Evolutionary conservation across 2,113 vertebrate genomes (phyloP), one percentile per base, ranked within the genome.

Genomic region (Podiceps cristatus): DNA sequence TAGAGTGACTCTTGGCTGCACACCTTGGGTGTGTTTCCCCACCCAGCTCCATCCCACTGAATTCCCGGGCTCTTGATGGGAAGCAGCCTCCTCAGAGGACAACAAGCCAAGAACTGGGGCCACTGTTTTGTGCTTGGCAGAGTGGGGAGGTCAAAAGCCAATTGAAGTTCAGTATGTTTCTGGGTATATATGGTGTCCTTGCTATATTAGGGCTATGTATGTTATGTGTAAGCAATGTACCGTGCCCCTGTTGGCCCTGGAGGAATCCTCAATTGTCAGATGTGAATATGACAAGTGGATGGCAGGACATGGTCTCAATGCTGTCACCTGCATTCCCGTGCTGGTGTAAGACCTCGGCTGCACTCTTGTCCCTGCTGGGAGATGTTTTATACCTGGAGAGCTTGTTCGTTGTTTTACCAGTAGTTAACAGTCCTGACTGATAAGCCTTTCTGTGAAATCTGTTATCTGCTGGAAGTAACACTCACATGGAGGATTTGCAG

Each of bases 401-500:
- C 20, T 42, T 17, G 22, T 73, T 86, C 8, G 3, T 90, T 71
- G 59, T 73, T 95, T 90, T 37, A 53, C 29, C 56, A 37, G 64
- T 23, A 44, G 40, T 50, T 74, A 88, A 13, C 60, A 63, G 58
- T 33, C 28, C 47, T 96, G 86, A 33, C 80, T 60, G 45, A 84
- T 60, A 13, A 3, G 5, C 66, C 73, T 86, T n/a, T 55, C 72
- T 88, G 64, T 56, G 85, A 86, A 83, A 93, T 88, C 91, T 92
- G 60, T 91, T 93, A 85, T 37, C 86, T 71, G 83, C 77, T 95
- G 71, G 89, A 95, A 91, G 90, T 73, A 86, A 63, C 87, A 93
- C 95, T 91, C 68, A 27, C 74, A 33, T 49, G 86, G 66, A 95
- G 74, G 87, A 93, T 94, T 97, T 97, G 83, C 44, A 18, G 59